Base-by-base conservation (phyloP, 2,113 vertebrate genomes). In the Urocolius indicus region DNA sequence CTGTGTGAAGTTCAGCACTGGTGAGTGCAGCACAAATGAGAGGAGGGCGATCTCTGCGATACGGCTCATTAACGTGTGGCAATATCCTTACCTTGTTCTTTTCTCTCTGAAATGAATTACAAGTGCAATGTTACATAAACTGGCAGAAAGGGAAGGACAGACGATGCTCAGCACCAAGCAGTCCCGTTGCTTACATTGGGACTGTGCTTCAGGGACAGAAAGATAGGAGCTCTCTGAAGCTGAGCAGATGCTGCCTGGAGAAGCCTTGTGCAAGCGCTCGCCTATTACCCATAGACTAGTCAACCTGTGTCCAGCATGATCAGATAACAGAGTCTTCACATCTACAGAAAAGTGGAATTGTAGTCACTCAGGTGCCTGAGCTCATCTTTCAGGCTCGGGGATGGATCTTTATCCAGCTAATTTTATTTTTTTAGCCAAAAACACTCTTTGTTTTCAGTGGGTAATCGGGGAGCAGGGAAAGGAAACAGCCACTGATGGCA, bases 401-500 rank as follows among this genome's bases (percentile, higher is more conserved):
- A 38, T 24, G 63, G 29, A 16, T 16, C 12, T 16, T 85, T 45
- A 5, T 10, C 58, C 17, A 3, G 17, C 7, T 3, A n/a, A 11
- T 24, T 84, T 83, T 69, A 19, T 15, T 69, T 59, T 59, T 80
- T 69, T 21, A 43, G 20, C 4, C 41, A 46, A 48, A 71, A 84
- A 55, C 16, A 6, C 38, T 52, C 41, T 52, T 71, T 12, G 1
- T 43, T 43, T 43, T 34, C 52, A n/a, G 11, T 45, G 32, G 66
- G 17, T 17, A 12, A 32, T 68, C 36, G 46, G 22, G 76, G 34
- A 51, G 19, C 1, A 16, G 38, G 32, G 49, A 73, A n/a, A 55
- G 10, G 26, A 36, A 55, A 36, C 1, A 22, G 14, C 7, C 4
- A 0, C 30, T 24, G 1, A 0, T 1, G 13, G 3, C n/a, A 26